These are phyloP conservation scores for Cranoglanis bouderius DNA, from an alignment of 2,113 vertebrate species.

Conservation along the genomic window DNA sequence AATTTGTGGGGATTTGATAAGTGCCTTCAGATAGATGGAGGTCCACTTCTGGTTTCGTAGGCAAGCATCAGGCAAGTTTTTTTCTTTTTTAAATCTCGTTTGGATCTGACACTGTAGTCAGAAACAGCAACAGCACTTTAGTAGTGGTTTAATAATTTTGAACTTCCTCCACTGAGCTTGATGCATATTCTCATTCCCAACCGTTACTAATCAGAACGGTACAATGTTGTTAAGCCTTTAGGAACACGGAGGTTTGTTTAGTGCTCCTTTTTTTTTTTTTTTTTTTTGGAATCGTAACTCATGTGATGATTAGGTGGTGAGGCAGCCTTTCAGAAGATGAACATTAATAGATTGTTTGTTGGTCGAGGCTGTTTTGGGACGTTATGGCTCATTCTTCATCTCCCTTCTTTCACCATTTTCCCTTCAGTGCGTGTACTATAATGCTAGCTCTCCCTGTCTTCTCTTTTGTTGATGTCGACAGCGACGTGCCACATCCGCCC, in stretches of 20 bases:
- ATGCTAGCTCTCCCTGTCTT: slow-evolving; percentile 49
- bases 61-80: background rate
- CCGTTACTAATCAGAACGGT: background rate
- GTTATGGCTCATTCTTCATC: background rate
- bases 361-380: no score
- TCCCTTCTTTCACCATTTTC: background rate
- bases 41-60: background rate
- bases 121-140: background rate
- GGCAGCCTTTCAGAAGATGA: background rate
- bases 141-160: background rate
- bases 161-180: no score
- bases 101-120: background rate
- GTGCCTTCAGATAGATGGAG: background rate
- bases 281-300: no score
- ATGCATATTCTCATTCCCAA: background rate
- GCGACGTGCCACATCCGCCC: slow-evolving; percentile 39
- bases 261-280: background rate
- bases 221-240: background rate
- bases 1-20: background rate
- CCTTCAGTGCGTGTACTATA: slow-evolving; percentile 40
- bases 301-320: background rate
- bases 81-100: background rate
- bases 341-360: background rate
- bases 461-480: slow-evolving; percentile 55
- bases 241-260: background rate